Conservation (phyloP, 2,888 invertebrate species). For the Phrixothrix hirtus region DNA sequence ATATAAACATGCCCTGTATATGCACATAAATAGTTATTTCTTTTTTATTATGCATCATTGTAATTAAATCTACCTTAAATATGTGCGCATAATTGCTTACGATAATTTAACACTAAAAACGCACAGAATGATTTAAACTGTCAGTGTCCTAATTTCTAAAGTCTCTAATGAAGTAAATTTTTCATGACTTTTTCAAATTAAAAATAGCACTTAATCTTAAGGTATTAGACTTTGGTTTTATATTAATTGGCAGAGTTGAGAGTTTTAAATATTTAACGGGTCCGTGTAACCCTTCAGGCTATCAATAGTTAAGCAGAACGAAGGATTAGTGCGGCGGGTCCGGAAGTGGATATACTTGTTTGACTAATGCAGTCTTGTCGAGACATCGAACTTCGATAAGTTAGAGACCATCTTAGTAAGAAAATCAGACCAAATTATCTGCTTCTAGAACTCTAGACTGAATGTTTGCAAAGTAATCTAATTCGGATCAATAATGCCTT, state of each 20-base stretch:
- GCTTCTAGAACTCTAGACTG: constrained; percentile 8
- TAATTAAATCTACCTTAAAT: too few species aligned
- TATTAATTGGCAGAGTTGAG: constrained; percentile 39
- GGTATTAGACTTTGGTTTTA: constrained; percentile 37
- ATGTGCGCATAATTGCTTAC: too few species aligned
- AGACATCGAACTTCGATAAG: constrained; percentile 50
- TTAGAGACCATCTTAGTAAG: constrained; percentile 42
- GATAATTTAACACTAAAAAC: not conserved
- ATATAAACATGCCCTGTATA: too few species aligned
- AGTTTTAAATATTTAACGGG: constrained; percentile 40
- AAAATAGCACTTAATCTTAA: constrained; percentile 29
- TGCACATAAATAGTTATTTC: too few species aligned
- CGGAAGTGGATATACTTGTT: constrained; percentile 52
- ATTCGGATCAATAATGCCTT: too few species aligned
- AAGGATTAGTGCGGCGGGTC: constrained; percentile 48
- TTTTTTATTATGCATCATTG: too few species aligned
- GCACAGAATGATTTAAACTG: not conserved
- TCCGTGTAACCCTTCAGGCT: constrained; percentile 35
- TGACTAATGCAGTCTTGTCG: constrained; percentile 47
- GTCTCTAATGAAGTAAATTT: not conserved
- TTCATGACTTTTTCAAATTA: constrained; percentile 5
- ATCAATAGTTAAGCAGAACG: constrained; percentile 44
- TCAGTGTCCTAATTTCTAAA: not conserved
- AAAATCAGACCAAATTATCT: constrained; percentile 29
- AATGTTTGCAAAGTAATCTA: constrained; percentile 4